Evolutionary conservation across 1,140 invertebrate genomes (phyloP), one percentile per base, ranked within the genome.

Genomic region (Centruroides sculpturatus): DNA sequence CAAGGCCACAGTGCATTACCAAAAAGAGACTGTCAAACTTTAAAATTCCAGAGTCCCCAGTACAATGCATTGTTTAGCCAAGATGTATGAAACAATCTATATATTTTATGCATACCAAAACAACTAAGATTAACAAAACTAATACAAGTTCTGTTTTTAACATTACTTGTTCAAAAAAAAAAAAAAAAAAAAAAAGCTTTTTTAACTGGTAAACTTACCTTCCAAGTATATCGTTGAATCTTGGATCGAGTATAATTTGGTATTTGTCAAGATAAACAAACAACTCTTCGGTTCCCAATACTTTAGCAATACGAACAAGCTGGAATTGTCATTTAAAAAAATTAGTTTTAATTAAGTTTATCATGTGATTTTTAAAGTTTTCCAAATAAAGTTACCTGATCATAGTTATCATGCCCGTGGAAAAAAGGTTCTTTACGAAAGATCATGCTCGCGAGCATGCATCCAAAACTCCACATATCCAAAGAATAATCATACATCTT

Each of bases 351-450:
- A 23, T 23, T 1, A 23, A 23, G 23, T 23, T 23, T 23, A 23
- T 23, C 23, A 2, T 2, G 23, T 23, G 23, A 23, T 23, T 23
- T n/a, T 23, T 23, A 23, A 23, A 23, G 23, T 23, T 23, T 23
- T 23, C 23, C 23, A 23, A 23, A 23, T 23, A 23, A 23, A 60
- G 8, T 62, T 65, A 79, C 78, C 78, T 99, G 96, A 78, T 99
- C 96, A 78, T 99, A 98, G 77, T 99, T 99, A 76, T 99, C 97
- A 78, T 99, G 96, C 65, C 97, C 97, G 79, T 99, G 96, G 79
- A 99, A 99, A 78, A 99, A 99, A 68, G 97, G 97, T 76, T 99
- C 96, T 82, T 99, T 99, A 76, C 94, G 89, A 79, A 99, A 99
- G 72, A 99, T 99, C 95, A 99, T 98, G 70, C 92, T 96, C 64